These are phyloP conservation scores for Phoronis australis DNA, from an alignment of 2,888 invertebrate genomes.

Conservation along the genomic window DNA sequence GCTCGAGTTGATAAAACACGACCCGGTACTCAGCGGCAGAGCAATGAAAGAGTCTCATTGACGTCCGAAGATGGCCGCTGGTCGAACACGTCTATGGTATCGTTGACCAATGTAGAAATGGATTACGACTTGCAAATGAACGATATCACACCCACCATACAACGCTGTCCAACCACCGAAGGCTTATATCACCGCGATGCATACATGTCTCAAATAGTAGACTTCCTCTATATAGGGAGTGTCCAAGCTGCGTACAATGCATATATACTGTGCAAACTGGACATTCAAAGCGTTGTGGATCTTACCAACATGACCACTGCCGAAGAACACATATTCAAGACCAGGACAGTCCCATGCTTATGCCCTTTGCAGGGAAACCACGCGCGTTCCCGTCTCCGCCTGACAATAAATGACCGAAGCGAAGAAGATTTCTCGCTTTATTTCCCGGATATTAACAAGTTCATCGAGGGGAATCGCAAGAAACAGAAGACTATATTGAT, in stretches of 20 bases:
- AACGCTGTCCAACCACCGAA: no score
- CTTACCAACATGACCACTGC: slow-evolving; percentile 20
- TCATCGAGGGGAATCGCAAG: slow-evolving; percentile 12
- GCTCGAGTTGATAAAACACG: no score
- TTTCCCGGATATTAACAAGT: slow-evolving; percentile 17
- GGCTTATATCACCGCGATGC: background rate
- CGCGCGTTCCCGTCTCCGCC: slow-evolving; percentile 56
- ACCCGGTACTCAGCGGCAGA: no score
- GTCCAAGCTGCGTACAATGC: slow-evolving; percentile 43
- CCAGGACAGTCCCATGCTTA: slow-evolving; percentile 8
- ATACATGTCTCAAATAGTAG: slow-evolving; percentile 5
- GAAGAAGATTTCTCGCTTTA: slow-evolving; percentile 27
- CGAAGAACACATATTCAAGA: slow-evolving; percentile 2
- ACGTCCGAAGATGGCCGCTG: no score
- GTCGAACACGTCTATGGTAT: no score
- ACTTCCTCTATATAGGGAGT: slow-evolving; percentile 41
- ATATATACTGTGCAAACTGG: slow-evolving; percentile 44
- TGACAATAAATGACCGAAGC: slow-evolving; percentile 62
- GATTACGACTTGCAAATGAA: no score
- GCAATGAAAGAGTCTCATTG: no score
- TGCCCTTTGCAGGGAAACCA: slow-evolving; percentile 8
- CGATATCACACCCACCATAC: no score
- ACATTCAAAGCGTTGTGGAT: slow-evolving; percentile 47
- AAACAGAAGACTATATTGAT: slow-evolving; percentile 12
- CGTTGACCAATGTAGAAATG: no score